Percentiles rank a stretch among this genome's conserved stretches.
Conservation (phyloP, 1,140 invertebrate genomes). For the Holcopasites calliopsidis region DNA sequence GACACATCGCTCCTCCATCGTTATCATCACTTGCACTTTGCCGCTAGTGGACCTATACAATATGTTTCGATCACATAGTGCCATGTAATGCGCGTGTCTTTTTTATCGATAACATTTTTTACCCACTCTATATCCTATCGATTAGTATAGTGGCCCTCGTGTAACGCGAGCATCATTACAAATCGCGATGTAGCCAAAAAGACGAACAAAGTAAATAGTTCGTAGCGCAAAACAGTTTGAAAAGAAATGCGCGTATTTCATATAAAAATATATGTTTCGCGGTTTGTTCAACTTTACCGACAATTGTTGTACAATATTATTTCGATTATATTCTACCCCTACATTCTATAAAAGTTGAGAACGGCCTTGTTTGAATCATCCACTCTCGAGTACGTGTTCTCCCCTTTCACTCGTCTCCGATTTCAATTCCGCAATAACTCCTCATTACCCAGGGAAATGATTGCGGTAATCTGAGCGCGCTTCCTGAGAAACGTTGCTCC, state of each 20-base stretch:
- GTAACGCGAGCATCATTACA: too few relatives aligned
- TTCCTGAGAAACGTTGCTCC: neutral
- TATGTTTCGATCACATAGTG: too few relatives aligned
- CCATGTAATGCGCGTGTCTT: neutral
- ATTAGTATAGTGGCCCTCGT: neutral
- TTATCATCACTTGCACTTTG: slow-evolving; percentile 10
- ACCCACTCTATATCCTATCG: neutral
- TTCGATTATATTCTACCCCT: neutral
- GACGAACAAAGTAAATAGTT: too few relatives aligned
- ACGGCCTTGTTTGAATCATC: neutral
- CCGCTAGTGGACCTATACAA: neutral
- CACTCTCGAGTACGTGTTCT: slow-evolving; percentile 2
- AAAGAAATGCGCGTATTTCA: too few relatives aligned
- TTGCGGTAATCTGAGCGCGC: slow-evolving; percentile 43
- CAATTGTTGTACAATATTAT: too few relatives aligned
- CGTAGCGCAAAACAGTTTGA: too few relatives aligned
- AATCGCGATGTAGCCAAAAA: too few relatives aligned
- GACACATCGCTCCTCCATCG: neutral
- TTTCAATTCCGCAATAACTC: slow-evolving; percentile 52
- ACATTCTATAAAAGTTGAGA: neutral
- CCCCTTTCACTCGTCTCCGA: slow-evolving; percentile 34
- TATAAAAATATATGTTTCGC: too few relatives aligned
- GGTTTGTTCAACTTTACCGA: neutral
- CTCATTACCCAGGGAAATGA: slow-evolving; percentile 45
- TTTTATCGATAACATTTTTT: neutral